These are phyloP conservation scores for Isoperla grammatica DNA, from an alignment of 2,888 invertebrate species.

Conservation along the genomic window DNA sequence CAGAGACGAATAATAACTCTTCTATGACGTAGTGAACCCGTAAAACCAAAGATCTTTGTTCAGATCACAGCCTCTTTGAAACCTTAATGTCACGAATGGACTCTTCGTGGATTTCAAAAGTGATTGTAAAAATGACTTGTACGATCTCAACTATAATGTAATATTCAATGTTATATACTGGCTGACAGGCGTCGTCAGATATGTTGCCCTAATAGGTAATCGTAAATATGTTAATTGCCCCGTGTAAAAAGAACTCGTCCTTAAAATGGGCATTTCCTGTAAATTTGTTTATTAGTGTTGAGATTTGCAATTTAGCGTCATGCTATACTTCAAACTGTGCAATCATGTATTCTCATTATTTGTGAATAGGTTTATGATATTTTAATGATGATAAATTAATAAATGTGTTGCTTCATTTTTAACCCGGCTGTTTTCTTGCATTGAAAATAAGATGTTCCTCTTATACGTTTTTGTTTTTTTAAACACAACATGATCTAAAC, in stretches of 20 bases:
- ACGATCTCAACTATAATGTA: conserved; percentile 7
- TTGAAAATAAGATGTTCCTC: conserved; percentile 12
- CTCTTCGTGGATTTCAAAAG: background rate
- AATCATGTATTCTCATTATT: background rate
- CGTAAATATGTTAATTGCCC: too few species aligned
- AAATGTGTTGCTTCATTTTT: conserved; percentile 19
- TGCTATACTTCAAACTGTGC: too few species aligned
- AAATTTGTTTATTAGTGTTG: background rate
- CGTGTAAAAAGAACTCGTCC: too few species aligned
- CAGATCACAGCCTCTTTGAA: background rate
- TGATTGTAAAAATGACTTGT: background rate
- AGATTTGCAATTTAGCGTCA: background rate
- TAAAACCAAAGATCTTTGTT: conserved; percentile 12
- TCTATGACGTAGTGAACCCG: background rate
- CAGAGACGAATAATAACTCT: background rate
- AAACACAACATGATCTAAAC: background rate
- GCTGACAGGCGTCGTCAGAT: too few species aligned
- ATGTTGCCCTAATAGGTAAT: too few species aligned
- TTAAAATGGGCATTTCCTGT: too few species aligned
- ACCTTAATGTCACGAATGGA: background rate
- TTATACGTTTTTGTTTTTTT: background rate
- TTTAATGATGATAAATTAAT: conserved; percentile 16
- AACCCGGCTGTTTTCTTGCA: background rate
- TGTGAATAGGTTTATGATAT: conserved; percentile 4
- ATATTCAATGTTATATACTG: too few species aligned